phyloP scores from a whole-genome alignment of 2,113 vertebrate species.

The Pagrus major region DNA sequence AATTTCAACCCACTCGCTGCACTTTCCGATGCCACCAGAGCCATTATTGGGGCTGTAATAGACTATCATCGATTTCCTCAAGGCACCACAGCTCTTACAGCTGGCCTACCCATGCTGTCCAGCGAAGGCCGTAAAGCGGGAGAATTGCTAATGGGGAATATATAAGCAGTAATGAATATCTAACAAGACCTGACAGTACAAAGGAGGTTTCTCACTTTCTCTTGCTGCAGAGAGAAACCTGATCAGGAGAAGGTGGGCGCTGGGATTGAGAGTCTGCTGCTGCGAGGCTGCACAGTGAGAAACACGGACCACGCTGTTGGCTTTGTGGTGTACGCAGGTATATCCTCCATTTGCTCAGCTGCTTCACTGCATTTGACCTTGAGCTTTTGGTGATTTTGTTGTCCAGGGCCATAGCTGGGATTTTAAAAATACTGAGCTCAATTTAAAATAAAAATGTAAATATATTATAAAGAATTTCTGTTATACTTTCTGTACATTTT shows the following conservation, averaged over 20 bases:
- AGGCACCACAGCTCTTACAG: constrained; percentile 60
- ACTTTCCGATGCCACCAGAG: constrained; percentile 57
- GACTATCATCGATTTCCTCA: constrained; percentile 73
- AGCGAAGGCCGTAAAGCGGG: constrained; percentile 49
- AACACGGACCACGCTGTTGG: constrained; percentile 93
- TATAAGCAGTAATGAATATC: constrained; percentile 69
- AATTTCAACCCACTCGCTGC: constrained; percentile 65
- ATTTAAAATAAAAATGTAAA: not conserved
- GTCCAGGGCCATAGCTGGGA: not conserved
- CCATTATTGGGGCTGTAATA: constrained; percentile 66
- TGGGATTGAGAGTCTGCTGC: constrained; percentile 91
- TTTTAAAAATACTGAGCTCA: not conserved
- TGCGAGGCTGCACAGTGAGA: constrained; percentile 93
- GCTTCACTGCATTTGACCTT: constrained; percentile 17
- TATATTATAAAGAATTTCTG: not conserved
- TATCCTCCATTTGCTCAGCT: constrained; percentile 14
- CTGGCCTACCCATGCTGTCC: constrained; percentile 48
- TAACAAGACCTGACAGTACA: constrained; percentile 69
- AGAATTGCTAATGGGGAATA: constrained; percentile 64
- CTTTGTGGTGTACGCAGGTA: constrained; percentile 97
- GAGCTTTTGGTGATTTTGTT: not conserved
- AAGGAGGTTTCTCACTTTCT: constrained; percentile 62
- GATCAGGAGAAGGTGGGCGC: constrained; percentile 87
- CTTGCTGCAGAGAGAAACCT: constrained; percentile 86
- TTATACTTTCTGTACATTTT: not conserved